Conservation (phyloP, 2,888 invertebrate species). For the Brenthis ino region DNA sequence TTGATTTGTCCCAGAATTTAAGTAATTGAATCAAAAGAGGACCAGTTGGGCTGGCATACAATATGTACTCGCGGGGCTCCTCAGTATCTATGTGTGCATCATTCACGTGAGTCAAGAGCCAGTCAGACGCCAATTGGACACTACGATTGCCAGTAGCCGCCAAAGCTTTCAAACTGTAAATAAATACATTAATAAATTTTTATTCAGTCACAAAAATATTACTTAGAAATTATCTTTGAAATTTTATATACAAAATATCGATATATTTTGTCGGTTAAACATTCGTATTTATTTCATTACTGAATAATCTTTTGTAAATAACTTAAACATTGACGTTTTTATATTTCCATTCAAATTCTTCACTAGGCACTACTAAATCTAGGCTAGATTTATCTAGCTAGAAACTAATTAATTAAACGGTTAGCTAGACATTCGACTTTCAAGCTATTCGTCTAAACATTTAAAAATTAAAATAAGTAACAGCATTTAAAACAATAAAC, state of each 20-base stretch:
- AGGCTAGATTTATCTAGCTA: no score
- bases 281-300: no score
- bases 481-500: neutral
- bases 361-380: no score
- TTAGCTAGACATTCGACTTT: no score
- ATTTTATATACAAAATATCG: no score
- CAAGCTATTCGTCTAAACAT: neutral
- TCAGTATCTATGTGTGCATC: constrained; percentile 90
- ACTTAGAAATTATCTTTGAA: no score
- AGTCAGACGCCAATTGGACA: constrained; percentile 94
- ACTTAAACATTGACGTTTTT: no score
- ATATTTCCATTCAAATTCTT: no score
- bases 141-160: constrained; percentile 95
- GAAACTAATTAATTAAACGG: no score
- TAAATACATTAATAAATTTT: neutral
- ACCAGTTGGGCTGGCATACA: constrained; percentile 93
- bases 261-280: no score
- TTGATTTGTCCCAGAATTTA: constrained; percentile 90
- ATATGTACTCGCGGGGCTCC: constrained; percentile 91
- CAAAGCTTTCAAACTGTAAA: constrained; percentile 90
- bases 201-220: no score
- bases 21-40: constrained; percentile 87
- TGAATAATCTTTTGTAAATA: no score
- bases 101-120: constrained; percentile 94
- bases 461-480: neutral